These are phyloP conservation scores for Sinotaia quadrata DNA, from an alignment of 2,888 invertebrate species.

Conservation along the genomic window DNA sequence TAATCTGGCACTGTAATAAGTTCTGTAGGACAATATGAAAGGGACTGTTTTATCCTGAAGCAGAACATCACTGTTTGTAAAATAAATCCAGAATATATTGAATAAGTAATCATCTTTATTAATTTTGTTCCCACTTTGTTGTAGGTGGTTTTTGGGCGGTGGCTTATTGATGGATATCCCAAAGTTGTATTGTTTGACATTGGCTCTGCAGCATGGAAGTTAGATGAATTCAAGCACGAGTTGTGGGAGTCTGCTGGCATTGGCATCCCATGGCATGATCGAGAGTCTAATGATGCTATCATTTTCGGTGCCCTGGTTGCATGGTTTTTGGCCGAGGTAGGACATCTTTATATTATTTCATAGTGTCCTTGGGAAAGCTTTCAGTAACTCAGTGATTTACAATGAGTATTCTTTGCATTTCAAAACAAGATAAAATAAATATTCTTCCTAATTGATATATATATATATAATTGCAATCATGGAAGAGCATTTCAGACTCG, in stretches of 20 bases:
- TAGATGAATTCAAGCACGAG: slow-evolving; percentile 95
- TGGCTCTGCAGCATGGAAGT: slow-evolving; percentile 94
- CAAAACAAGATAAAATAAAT: neutral
- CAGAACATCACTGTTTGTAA: no score
- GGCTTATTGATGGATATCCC: slow-evolving; percentile 99
- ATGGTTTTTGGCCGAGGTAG: slow-evolving; percentile 89
- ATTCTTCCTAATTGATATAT: no score
- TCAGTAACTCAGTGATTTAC: neutral
- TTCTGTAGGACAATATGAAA: no score
- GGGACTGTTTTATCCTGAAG: no score
- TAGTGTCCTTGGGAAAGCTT: neutral
- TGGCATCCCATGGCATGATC: slow-evolving; percentile 94
- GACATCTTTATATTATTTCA: neutral
- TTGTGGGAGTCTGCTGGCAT: slow-evolving; percentile 88
- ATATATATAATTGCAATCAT: no score
- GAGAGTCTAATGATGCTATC: slow-evolving; percentile 96
- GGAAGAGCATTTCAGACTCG: no score
- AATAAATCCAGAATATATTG: no score
- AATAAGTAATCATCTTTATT: no score
- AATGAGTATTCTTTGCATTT: neutral
- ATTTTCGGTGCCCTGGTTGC: slow-evolving; percentile 96
- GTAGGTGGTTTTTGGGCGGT: slow-evolving; percentile 93
- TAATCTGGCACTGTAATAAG: no score
- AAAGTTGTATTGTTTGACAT: slow-evolving; percentile 98
- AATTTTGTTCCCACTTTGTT: no score